These are phyloP conservation scores for Perca schrenkii DNA, from an alignment of 2,113 vertebrate genomes.

Conservation along the genomic window DNA sequence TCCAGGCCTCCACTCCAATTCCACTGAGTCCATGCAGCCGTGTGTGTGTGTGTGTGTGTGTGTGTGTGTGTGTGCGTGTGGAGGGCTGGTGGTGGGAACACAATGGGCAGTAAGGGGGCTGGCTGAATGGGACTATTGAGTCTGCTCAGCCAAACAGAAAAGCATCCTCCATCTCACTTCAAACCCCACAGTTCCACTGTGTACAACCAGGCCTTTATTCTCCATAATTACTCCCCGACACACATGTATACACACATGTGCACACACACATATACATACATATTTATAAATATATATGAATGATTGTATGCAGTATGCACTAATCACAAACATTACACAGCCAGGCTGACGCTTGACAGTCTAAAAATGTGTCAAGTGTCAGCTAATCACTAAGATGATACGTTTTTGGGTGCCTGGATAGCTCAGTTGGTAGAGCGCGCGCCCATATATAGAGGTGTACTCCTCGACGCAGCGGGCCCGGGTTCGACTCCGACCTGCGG, in stretches of 20 bases:
- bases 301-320: not conserved
- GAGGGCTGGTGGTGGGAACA: constrained; percentile 70
- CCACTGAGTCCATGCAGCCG: constrained; percentile 30
- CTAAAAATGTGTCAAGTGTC: not conserved
- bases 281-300: constrained; percentile 9
- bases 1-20: constrained; percentile 50
- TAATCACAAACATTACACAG: not conserved
- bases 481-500: too few relatives aligned
- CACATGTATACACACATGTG: constrained; percentile 53
- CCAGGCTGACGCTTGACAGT: constrained; percentile 27
- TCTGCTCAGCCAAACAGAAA: constrained; percentile 87
- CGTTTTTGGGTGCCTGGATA: not conserved
- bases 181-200: constrained; percentile 82
- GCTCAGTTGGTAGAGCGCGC: too few relatives aligned
- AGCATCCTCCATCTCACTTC: constrained; percentile 87
- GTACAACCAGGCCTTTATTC: constrained; percentile 85
- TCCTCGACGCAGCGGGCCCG: too few relatives aligned
- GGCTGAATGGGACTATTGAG: constrained; percentile 85
- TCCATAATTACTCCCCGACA: constrained; percentile 81
- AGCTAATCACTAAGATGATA: not conserved
- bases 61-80: constrained; percentile 50
- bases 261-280: constrained; percentile 19
- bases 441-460: too few relatives aligned
- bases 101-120: constrained; percentile 81
- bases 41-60: constrained; percentile 51